A percentile compares a stretch with the other conserved stretches of the same genome.
Evolutionary conservation across 2,113 vertebrate genomes (phyloP).

Genomic region (Python bivittatus): DNA sequence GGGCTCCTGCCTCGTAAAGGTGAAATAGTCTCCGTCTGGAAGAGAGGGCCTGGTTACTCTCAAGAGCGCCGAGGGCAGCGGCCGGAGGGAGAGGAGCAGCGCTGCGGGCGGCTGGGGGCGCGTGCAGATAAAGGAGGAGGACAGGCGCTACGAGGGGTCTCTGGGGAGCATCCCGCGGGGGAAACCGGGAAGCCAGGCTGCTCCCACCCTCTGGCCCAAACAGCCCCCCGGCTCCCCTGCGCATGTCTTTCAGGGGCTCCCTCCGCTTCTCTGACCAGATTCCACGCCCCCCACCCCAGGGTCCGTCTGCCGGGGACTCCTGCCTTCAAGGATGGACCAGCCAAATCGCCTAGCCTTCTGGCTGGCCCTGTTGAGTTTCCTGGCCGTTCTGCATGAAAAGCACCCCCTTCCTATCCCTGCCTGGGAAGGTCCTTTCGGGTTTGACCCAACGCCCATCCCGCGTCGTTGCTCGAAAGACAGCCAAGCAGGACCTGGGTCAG

Average conservation of each 20-base stretch:
- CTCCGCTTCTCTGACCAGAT: neutral
- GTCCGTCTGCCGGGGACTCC: neutral
- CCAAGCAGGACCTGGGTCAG: neutral
- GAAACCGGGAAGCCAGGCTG: neutral
- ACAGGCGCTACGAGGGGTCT: neutral
- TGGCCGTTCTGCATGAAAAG: neutral
- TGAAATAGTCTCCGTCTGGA: constrained; percentile 98
- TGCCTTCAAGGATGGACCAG: neutral
- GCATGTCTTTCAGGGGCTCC: neutral
- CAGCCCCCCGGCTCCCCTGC: neutral
- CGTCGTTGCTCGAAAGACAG: neutral
- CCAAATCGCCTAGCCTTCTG: neutral
- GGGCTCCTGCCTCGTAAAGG: constrained; percentile 96
- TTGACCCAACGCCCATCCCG: neutral
- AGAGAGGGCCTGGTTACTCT: constrained; percentile 70
- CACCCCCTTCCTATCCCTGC: neutral
- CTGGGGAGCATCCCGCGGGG: neutral
- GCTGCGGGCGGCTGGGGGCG: too few relatives aligned
- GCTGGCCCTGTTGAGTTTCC: neutral
- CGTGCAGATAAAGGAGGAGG: too few relatives aligned
- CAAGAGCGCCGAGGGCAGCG: constrained; percentile 33
- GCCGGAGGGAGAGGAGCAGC: neutral
- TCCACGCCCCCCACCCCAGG: neutral
- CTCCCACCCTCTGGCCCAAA: neutral
- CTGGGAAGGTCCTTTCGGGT: neutral